Percentiles rank a stretch among this genome's conserved stretches.
phyloP scores from a whole-genome alignment of 2,888 invertebrate genomes.

The Nymphalis c-album region DNA sequence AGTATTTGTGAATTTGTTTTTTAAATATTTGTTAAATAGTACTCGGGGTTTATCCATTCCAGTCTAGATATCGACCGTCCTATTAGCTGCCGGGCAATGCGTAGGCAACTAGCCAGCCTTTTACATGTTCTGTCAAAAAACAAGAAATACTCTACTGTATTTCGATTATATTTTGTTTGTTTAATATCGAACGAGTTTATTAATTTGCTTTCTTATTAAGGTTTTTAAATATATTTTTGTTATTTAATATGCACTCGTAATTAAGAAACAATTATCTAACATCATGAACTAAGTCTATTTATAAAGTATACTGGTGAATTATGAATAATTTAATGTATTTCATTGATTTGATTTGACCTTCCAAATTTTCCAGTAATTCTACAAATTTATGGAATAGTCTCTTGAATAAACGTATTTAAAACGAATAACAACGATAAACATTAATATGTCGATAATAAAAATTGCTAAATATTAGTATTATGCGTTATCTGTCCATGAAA shows the following conservation, averaged over 20 bases:
- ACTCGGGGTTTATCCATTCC: conserved; percentile 18
- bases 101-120: conserved; percentile 5
- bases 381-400: no score
- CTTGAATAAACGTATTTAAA: not conserved
- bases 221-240: no score
- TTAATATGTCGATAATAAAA: not conserved
- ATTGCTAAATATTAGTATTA: not conserved
- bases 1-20: not conserved
- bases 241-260: no score
- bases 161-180: not conserved
- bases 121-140: not conserved
- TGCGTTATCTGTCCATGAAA: not conserved
- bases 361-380: no score
- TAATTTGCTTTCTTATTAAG: no score
- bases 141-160: not conserved
- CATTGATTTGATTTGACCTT: no score
- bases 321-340: no score
- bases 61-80: conserved; percentile 33
- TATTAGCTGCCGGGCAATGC: conserved; percentile 26
- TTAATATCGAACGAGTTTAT: not conserved
- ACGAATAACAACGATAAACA: not conserved
- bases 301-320: no score
- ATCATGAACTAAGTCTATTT: no score
- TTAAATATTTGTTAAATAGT: conserved; percentile 4
- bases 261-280: no score